Evolutionary conservation across 2,888 invertebrate species (phyloP).

Genomic region (Sarcophaga caerulescens): DNA sequence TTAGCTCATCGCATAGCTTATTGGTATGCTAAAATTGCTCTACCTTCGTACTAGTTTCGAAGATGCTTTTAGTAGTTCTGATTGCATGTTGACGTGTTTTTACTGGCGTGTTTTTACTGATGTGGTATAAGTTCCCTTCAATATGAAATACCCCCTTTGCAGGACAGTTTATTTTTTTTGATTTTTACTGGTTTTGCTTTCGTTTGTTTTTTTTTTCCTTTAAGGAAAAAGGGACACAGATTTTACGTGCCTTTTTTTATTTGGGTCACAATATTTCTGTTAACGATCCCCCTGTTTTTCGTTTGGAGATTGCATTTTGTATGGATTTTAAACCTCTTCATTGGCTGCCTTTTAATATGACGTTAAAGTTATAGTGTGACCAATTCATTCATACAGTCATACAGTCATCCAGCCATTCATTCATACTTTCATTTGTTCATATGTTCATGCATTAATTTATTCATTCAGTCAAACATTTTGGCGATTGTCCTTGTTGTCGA

Average conservation of each 20-base stretch:
- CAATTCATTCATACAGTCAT: background rate
- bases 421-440: constrained; percentile 31
- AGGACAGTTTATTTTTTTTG: no score
- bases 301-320: background rate
- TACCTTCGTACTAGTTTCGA: no score
- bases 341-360: background rate
- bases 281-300: constrained; percentile 19
- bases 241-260: constrained; percentile 16
- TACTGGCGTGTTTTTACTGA: no score
- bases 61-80: no score
- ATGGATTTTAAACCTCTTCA: constrained; percentile 4
- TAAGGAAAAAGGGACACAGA: background rate
- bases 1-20: no score
- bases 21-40: no score
- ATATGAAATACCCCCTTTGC: no score
- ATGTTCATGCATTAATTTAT: constrained; percentile 36
- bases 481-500: constrained; percentile 45
- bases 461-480: constrained; percentile 17
- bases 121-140: no score
- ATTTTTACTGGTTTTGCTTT: background rate
- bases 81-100: no score
- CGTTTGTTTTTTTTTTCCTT: background rate
- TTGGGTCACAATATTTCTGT: constrained; percentile 37
- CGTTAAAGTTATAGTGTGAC: background rate
- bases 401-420: constrained; percentile 5